Percentiles rank a stretch among this genome's conserved stretches.
These are phyloP conservation scores for Meiosimyza platycephala DNA, from an alignment of 2,888 invertebrate genomes.

Conservation along the genomic window DNA sequence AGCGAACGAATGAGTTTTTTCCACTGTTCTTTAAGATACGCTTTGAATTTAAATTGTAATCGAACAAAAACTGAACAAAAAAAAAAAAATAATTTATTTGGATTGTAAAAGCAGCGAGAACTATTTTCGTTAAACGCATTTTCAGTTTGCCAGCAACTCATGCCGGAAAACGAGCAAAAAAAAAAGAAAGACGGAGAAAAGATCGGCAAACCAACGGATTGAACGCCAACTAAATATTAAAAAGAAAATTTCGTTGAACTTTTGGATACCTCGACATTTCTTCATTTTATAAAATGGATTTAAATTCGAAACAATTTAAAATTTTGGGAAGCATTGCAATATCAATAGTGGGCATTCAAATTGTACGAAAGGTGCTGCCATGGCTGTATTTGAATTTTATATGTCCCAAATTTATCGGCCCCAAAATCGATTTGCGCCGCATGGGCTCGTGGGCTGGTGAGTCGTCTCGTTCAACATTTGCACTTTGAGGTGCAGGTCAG, in stretches of 20 bases:
- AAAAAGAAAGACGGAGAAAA: neutral
- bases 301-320: constrained; percentile 12
- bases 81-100: neutral
- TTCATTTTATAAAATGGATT: constrained; percentile 11
- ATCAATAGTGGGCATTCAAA: constrained; percentile 59
- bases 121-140: neutral
- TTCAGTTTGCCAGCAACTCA: constrained; percentile 7
- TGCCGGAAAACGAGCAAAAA: neutral
- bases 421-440: constrained; percentile 74
- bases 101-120: neutral
- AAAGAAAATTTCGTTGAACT: no score
- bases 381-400: constrained; percentile 68
- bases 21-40: neutral
- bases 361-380: constrained; percentile 63
- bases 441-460: constrained; percentile 86
- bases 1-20: neutral
- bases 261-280: no score
- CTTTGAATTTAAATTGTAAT: constrained; percentile 8
- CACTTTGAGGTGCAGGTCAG: neutral
- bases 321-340: constrained; percentile 56
- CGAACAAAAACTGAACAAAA: neutral
- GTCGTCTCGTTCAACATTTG: constrained; percentile 55
- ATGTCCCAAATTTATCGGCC: constrained; percentile 71
- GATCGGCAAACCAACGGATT: no score
- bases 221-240: no score